Conservation (phyloP, 2,888 invertebrate species). For the Rhingia campestris region DNA sequence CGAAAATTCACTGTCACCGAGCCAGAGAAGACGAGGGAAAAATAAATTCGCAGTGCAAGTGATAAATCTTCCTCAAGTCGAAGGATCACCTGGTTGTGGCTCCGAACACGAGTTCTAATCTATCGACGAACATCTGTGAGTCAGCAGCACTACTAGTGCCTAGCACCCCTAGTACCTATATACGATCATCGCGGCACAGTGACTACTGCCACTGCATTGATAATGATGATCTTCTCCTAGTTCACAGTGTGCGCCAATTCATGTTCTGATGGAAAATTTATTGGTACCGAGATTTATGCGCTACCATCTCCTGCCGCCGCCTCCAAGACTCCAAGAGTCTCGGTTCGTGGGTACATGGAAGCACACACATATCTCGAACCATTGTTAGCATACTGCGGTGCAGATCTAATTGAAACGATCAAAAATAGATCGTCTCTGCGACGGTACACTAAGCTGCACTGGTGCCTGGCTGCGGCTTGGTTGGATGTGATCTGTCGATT, state of each 20-base stretch:
- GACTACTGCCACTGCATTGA: slow-evolving; percentile 32
- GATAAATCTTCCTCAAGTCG: slow-evolving; percentile 62
- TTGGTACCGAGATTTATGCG: slow-evolving; percentile 45
- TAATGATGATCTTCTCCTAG: slow-evolving; percentile 48
- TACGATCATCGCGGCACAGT: background rate
- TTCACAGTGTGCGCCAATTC: slow-evolving; percentile 35
- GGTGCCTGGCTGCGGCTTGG: background rate
- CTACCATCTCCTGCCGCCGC: slow-evolving; percentile 12
- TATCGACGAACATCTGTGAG: slow-evolving; percentile 54
- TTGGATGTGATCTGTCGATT: slow-evolving; percentile 14
- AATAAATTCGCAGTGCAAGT: slow-evolving; percentile 53
- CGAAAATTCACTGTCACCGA: slow-evolving; percentile 53
- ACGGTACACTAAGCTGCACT: background rate
- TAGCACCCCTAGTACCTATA: slow-evolving; percentile 13
- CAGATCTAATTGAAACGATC: slow-evolving; percentile 40
- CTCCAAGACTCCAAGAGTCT: background rate
- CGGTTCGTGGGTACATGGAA: slow-evolving; percentile 5
- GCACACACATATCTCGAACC: slow-evolving; percentile 3
- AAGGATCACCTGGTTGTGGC: slow-evolving; percentile 61
- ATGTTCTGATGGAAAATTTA: slow-evolving; percentile 52
- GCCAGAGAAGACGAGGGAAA: slow-evolving; percentile 3
- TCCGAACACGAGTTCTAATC: slow-evolving; percentile 64
- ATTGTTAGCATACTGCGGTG: slow-evolving; percentile 27
- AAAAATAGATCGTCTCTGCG: slow-evolving; percentile 39
- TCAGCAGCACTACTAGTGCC: slow-evolving; percentile 1